Evolutionary conservation across 2,797 vertebrate genomes (phyloP), one percentile per base, ranked within the genome.

Genomic region (Crenichthys baileyi): DNA sequence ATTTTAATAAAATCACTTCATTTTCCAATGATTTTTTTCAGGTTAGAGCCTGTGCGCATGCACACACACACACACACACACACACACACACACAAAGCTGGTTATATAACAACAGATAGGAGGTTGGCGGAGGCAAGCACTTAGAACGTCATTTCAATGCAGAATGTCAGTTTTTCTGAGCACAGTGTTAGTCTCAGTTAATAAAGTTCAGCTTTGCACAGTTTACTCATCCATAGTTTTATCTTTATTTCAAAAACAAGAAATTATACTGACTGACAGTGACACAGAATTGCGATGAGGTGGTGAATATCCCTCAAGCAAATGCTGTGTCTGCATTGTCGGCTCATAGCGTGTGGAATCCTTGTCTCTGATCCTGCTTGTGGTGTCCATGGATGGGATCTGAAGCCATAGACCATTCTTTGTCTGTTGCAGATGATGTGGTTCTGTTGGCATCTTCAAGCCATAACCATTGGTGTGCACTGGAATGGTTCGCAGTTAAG

Each of bases 41-140:
- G 63, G 31, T 67, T 8, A 67, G 20, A 41, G 16, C 70, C 29
- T 48, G 67, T 15, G 31, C 70, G 4, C 39, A 31, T 76, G 36
- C 50, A 29, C 65, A 68, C 60, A 68, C 72, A 55, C 75, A 83
- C 75, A 74, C 72, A 7, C 55, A n/a, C 77, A 60, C 44, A 36
- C 58, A 70, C 63, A 70, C 73, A 56, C 65, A 61, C 76, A 81
- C 75, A 74, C 11, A 75, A 73, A 75, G 20, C 50, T 68, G n/a
- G 71, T 90, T 88, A 83, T 73, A 67, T 88, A 86, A 90, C 72
- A 44, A 15, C 74, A 84, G 72, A 83, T 46, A 15, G 67, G 58
- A 77, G 29, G 60, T 29, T 60, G n/a, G n/a, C n/a, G 56, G n/a
- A 60, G 12, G n/a, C n/a, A 60, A 61, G 67, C 70, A 75, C 56